Percentiles rank a stretch among this genome's conserved stretches.
phyloP scores from a whole-genome alignment of 2,888 invertebrate species.

The Coenonympha glycerion region DNA sequence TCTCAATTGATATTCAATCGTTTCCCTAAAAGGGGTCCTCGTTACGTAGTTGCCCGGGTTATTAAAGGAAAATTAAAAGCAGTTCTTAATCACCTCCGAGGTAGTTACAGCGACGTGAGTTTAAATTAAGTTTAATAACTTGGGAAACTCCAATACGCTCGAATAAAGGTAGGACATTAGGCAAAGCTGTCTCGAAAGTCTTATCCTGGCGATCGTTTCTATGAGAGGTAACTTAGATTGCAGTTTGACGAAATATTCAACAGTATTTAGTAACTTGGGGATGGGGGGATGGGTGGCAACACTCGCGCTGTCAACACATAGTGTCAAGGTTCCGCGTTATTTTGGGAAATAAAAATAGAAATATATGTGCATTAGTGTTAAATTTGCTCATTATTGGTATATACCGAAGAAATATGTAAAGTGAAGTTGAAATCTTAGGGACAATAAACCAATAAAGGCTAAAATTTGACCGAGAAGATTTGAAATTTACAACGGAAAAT shows the following conservation, averaged over 20 bases:
- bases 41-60: not conserved
- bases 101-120: slow-evolving; percentile 12
- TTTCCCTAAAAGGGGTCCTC: not conserved
- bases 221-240: slow-evolving; percentile 9
- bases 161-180: slow-evolving; percentile 14
- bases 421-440: no score
- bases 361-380: no score
- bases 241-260: not conserved
- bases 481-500: no score
- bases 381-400: no score
- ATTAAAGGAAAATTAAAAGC: slow-evolving; percentile 10
- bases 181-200: slow-evolving; percentile 11
- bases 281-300: no score
- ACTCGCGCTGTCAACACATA: no score
- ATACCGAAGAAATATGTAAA: no score
- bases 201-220: slow-evolving; percentile 8
- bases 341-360: no score
- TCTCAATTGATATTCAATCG: not conserved
- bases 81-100: slow-evolving; percentile 5
- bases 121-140: slow-evolving; percentile 15
- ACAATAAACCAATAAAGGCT: no score
- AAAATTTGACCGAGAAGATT: no score
- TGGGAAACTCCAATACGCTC: slow-evolving; percentile 8
- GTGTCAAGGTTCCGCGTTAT: no score
- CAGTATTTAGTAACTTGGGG: not conserved